Percentiles rank a stretch among this genome's conserved stretches.
Conservation (phyloP, 2,113 vertebrate species). For the Micronycteris hirsuta region DNA sequence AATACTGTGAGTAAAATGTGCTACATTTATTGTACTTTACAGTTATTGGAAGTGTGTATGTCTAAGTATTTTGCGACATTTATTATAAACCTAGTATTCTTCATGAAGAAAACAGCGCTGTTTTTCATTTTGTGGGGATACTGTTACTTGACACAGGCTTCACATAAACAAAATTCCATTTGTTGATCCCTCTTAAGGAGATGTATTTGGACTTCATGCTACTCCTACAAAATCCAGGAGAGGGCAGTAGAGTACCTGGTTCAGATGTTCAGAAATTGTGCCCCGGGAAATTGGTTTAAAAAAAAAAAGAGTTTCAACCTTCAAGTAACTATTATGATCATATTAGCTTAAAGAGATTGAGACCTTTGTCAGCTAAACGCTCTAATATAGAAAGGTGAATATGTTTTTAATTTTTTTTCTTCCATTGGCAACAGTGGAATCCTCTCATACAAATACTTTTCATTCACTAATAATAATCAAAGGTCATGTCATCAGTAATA, state of each 20-base stretch:
- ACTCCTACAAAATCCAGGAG: conserved; percentile 66
- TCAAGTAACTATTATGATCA: not conserved
- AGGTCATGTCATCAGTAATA: not conserved
- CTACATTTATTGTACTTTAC: not conserved
- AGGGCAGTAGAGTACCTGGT: conserved; percentile 74
- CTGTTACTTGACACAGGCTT: not conserved
- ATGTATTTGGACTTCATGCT: conserved; percentile 40
- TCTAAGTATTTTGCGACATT: not conserved
- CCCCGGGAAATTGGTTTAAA: not conserved
- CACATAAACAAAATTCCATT: not conserved
- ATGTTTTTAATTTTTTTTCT: not conserved
- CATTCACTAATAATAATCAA: not conserved
- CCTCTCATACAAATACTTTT: not conserved
- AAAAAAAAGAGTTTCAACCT: not conserved
- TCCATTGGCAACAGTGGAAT: not conserved
- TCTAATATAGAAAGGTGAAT: not conserved
- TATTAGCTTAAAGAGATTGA: not conserved
- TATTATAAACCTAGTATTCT: not conserved
- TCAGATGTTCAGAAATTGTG: not conserved
- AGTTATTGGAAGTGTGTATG: not conserved
- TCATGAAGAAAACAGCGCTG: not conserved
- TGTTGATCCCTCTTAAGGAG: not conserved
- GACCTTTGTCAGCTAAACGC: not conserved
- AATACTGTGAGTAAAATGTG: not conserved
- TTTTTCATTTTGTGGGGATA: not conserved